Evolutionary conservation across 1,140 invertebrate genomes (phyloP), one percentile per base, ranked within the genome.

Genomic region (Drosophila ogumai): DNA sequence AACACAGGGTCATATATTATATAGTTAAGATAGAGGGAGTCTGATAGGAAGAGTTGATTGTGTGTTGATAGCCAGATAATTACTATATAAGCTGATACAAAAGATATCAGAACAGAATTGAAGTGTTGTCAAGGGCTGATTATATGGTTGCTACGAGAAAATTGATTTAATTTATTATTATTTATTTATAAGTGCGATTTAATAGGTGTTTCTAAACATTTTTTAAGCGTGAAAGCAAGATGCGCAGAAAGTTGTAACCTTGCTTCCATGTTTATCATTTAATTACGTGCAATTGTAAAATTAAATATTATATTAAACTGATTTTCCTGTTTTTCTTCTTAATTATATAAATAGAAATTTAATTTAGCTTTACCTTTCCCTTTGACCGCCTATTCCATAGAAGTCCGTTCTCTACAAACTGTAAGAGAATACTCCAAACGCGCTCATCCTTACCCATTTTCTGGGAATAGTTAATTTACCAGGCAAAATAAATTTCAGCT

Each of bases 51-150:
- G 12, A 17, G 31, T 36, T 10, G 7, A 50, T 34, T 25, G 22
- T 38, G 22, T 13, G 40, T 65, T n/a, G 38, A 40, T 31, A 19
- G 10, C 15, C 38, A 43, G 25, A 44, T 67, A 69, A 67, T 69
- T 67, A 40, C 0, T 52, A 38, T 54, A 67, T 38, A 2, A 44
- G 13, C 38, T 13, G 13, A 17, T 22, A 9, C 4, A 19, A 10
- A n/a, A 3, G 12, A 64, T 59, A 34, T 31, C 9, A 6, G 0
- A 13, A n/a, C 19, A 17, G 3, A 32, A 34, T 25, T 28, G 17
- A 54, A 47, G 6, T 46, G 38, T 68, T 56, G 19, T 32, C 40
- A 65, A 50, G 65, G 3, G 46, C 59, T 68, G 59, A 68, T 64
- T 13, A 36, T 17, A 28, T 32, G 8, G 32, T 17, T 55, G 19